These are phyloP conservation scores for Gorsachius goisagi DNA, from an alignment of 2,113 vertebrate genomes.

Conservation along the genomic window DNA sequence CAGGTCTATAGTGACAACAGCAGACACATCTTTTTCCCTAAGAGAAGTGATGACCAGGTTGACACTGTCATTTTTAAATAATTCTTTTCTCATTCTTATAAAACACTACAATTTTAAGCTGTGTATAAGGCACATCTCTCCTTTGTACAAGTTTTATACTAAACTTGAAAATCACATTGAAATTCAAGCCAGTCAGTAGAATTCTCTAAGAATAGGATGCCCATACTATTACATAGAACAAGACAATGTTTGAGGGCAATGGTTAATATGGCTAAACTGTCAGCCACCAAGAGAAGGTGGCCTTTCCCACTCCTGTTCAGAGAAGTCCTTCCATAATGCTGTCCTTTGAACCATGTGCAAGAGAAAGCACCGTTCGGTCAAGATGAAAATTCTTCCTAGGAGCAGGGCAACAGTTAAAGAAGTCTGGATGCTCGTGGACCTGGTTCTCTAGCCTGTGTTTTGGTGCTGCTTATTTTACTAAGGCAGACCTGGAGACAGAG, in stretches of 20 bases:
- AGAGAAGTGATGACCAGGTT: neutral
- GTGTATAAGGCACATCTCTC: neutral
- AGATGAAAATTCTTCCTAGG: neutral
- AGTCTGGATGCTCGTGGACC: neutral
- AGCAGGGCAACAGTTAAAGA: neutral
- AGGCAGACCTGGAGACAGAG: neutral
- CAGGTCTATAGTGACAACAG: neutral
- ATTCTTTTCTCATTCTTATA: neutral
- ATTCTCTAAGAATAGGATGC: neutral
- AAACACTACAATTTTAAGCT: neutral
- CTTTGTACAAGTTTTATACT: neutral
- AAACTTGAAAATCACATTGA: neutral
- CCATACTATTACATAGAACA: neutral
- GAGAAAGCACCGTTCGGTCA: neutral
- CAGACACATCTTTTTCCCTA: neutral
- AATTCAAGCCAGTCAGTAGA: neutral
- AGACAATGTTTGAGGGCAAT: accelerated
- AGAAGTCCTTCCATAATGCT: neutral
- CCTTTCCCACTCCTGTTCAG: neutral
- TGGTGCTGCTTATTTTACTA: neutral
- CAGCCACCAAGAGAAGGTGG: neutral
- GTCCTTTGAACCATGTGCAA: neutral
- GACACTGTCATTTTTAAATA: neutral
- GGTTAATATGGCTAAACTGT: neutral
- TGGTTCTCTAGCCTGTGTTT: neutral